Conservation (phyloP, 1,140 invertebrate genomes). For the Cecropterus lyciades region DNA sequence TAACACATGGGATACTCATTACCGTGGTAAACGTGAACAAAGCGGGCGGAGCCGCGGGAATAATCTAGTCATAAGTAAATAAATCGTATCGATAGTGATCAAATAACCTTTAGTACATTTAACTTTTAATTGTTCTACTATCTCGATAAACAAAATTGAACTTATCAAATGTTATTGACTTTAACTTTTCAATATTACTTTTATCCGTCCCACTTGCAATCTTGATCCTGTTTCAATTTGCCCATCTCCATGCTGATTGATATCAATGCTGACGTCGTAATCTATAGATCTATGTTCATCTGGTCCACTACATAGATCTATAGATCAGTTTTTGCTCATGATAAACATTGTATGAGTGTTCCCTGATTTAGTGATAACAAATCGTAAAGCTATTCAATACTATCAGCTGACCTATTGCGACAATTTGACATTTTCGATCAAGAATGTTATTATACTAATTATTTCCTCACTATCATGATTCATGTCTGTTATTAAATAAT, state of each 20-base stretch:
- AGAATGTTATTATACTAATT: too few species aligned
- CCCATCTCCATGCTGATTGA: slow-evolving; percentile 10
- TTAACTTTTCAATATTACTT: slow-evolving; percentile 11
- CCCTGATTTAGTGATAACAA: not conserved
- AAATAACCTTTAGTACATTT: slow-evolving; percentile 14
- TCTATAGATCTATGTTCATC: slow-evolving; percentile 7
- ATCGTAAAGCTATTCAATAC: too few species aligned
- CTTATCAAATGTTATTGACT: slow-evolving; percentile 22
- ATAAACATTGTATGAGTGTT: not conserved
- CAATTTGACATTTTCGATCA: too few species aligned
- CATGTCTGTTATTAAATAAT: too few species aligned
- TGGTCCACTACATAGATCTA: too few species aligned
- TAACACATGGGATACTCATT: too few species aligned
- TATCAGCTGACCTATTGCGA: too few species aligned
- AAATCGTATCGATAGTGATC: slow-evolving; percentile 1
- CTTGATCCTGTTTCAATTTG: slow-evolving; percentile 19
- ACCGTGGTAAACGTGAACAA: too few species aligned
- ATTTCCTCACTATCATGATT: too few species aligned
- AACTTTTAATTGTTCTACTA: slow-evolving; percentile 12
- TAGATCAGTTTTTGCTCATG: not conserved
- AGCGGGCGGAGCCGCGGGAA: too few species aligned
- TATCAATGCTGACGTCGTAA: slow-evolving; percentile 10
- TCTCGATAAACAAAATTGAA: slow-evolving; percentile 9
- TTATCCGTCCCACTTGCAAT: not conserved
- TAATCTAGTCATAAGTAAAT: not conserved